Evolutionary conservation across 2,888 invertebrate genomes (phyloP), one percentile per base, ranked within the genome.

Genomic region (Clepsis dumicolana): DNA sequence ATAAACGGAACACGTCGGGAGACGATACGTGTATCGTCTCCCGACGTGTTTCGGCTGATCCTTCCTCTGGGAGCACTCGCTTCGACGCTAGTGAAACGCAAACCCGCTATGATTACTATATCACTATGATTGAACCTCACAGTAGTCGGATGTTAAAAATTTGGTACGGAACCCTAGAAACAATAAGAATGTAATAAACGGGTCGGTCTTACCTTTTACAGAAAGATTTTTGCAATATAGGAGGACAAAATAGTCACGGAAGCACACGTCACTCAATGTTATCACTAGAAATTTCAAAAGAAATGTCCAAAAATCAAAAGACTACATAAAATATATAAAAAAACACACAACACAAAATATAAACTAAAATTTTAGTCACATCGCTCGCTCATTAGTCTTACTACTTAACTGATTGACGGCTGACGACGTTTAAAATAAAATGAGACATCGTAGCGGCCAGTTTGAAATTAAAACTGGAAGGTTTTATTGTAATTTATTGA

Each of bases 321-420:
- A 91, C 90, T 92, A 92, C 92, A 93, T 92, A 90, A 84, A 88
- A 89, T 82, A 86, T 83, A 86, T 85, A 86, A 83, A 91, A 86
- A 83, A 91, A 93, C 91, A 93, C 91, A 93, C 87, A 91, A 93
- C 92, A 93, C 91, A 92, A 91, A 92, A 89, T 79, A 84, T 73
- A 79, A 85, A 91, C 90, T 85, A 89, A 88, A 91, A 90, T 90
- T 91, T 92, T 82, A 89, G 86, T 93, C 90, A 93, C 93, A 93
- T 93, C 80, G 83, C 92, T 87, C 80, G 82, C 85, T 86, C 89
- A 90, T 90, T 85, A 85, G 76, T 82, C 77, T 80, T 77, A 80
- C 86, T 80, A 88, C 88, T 91, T 82, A 79, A 75, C 53, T 52
- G 41, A 60, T 53, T 24, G 61, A 10, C 52, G 52, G 3, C 64